Conservation (phyloP, 2,888 invertebrate species). For the Thecophora atra region DNA sequence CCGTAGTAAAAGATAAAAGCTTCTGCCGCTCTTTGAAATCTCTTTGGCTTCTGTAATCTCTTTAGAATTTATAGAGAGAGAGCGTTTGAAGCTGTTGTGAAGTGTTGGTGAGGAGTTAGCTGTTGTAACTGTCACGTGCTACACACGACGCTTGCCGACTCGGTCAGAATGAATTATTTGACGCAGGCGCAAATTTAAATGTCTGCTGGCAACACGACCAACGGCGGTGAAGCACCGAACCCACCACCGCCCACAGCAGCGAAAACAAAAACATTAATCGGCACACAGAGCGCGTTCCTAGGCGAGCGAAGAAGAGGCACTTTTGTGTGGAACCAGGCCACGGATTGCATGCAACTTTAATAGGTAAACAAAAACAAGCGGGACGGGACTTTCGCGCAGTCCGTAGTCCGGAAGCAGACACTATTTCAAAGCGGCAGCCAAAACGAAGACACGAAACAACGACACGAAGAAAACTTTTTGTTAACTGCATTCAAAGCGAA, state of each 20-base stretch:
- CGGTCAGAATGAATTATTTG: slow-evolving; percentile 23
- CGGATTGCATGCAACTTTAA: slow-evolving; percentile 60
- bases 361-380: slow-evolving; percentile 57
- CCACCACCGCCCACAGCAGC: slow-evolving; percentile 13
- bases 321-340: slow-evolving; percentile 30
- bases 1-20: too few relatives aligned
- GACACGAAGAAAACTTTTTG: neutral
- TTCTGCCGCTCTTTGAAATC: too few relatives aligned
- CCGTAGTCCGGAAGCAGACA: slow-evolving; percentile 14
- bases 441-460: neutral
- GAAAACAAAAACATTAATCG: slow-evolving; percentile 13
- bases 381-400: neutral
- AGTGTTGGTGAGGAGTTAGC: neutral
- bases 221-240: slow-evolving; percentile 3
- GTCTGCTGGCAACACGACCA: neutral
- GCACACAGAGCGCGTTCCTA: slow-evolving; percentile 7
- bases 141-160: neutral
- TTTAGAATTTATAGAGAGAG: too few relatives aligned
- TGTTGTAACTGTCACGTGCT: slow-evolving; percentile 33
- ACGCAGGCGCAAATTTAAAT: slow-evolving; percentile 17
- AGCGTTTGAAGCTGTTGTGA: neutral
- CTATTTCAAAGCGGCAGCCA: neutral
- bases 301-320: slow-evolving; percentile 1
- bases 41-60: too few relatives aligned
- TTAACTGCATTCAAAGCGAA: neutral